Conservation (phyloP, 1,140 invertebrate genomes). For the Himalopsyche phryganea region DNA sequence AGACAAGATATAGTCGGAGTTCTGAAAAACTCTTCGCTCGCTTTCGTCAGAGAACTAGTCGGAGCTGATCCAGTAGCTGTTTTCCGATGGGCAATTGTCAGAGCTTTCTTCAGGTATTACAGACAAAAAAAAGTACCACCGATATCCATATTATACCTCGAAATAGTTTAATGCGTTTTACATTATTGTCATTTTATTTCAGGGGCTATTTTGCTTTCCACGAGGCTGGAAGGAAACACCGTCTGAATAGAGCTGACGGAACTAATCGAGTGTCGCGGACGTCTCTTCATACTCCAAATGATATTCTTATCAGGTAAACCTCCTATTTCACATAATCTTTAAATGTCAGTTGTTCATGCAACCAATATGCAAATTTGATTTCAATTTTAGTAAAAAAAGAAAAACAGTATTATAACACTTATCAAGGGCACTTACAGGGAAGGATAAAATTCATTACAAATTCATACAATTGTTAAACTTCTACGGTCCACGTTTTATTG, state of each 20-base stretch:
- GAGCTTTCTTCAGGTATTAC: constrained; percentile 70
- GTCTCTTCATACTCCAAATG: constrained; percentile 66
- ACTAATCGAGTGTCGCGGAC: constrained; percentile 41
- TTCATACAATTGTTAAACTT: no score
- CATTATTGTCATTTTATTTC: no score
- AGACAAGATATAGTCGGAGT: constrained; percentile 89
- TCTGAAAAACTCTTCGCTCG: constrained; percentile 87
- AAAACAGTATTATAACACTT: no score
- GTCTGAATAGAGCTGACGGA: constrained; percentile 49
- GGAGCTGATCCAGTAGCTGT: constrained; percentile 93
- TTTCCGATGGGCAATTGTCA: constrained; percentile 89
- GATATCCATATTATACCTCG: no score
- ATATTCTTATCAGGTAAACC: constrained; percentile 66
- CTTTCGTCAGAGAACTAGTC: constrained; percentile 90
- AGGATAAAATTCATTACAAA: no score
- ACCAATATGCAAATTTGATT: no score
- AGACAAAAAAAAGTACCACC: no score
- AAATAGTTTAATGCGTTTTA: no score
- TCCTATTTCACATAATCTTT: background rate
- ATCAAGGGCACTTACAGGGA: no score
- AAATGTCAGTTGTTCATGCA: no score
- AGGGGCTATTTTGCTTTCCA: constrained; percentile 90
- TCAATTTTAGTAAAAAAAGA: no score
- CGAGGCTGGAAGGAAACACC: constrained; percentile 73
- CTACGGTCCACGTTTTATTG: no score